phyloP scores from a whole-genome alignment of 1,140 invertebrate species.

The Rhagoletis pomonella region DNA sequence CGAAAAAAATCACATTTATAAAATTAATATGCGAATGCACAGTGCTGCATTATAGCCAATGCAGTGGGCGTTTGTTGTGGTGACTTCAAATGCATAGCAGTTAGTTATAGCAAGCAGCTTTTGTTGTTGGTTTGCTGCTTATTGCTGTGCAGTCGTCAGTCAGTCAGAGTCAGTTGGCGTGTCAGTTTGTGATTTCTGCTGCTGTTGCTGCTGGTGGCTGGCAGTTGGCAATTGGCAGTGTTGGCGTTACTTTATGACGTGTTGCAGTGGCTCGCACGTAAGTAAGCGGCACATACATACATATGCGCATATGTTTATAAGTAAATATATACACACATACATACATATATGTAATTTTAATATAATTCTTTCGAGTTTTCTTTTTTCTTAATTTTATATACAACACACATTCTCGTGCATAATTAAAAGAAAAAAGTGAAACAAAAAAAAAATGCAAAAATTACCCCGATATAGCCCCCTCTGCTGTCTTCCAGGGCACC shows the following conservation, averaged over 20 bases:
- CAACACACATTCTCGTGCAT: background rate
- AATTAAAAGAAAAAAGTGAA: conserved; percentile 17
- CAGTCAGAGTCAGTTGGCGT: background rate
- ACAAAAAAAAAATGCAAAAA: background rate
- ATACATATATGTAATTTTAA: background rate
- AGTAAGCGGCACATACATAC: background rate
- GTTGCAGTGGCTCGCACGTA: background rate
- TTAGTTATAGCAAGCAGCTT: background rate
- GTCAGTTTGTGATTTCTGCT: conserved; percentile 30
- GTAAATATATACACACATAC: no score
- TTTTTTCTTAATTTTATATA: background rate
- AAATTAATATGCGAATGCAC: conserved; percentile 34
- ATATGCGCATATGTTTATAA: background rate
- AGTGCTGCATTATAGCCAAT: conserved; percentile 26
- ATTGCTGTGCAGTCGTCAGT: background rate
- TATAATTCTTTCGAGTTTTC: background rate
- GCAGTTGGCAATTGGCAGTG: background rate
- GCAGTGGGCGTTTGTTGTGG: conserved; percentile 29
- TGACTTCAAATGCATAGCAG: conserved; percentile 42
- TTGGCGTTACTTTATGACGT: conserved; percentile 44
- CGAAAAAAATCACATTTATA: background rate
- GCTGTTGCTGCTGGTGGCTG: background rate
- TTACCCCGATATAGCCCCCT: background rate
- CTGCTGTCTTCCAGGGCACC: no score
- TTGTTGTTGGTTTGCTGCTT: background rate